Percentiles rank a stretch among this genome's conserved stretches.
phyloP scores from a whole-genome alignment of 2,113 vertebrate species.

The Melospiza georgiana region DNA sequence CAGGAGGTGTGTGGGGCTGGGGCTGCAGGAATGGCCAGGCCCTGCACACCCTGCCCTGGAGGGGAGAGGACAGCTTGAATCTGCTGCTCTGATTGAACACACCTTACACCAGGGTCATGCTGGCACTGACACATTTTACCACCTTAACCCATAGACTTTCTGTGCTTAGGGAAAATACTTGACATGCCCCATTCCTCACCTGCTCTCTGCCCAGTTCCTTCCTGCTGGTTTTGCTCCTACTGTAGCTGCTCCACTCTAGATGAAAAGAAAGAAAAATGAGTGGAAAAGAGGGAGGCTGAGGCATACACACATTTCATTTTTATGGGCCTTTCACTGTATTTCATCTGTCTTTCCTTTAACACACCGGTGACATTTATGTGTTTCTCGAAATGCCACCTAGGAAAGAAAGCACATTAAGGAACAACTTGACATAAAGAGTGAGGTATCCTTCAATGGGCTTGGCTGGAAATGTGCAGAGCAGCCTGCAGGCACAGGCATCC shows the following conservation, averaged over 20 bases:
- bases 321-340: neutral
- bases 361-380: neutral
- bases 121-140: neutral
- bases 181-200: neutral
- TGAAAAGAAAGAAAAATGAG: neutral
- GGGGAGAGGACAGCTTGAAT: neutral
- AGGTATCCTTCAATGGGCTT: rapidly evolving
- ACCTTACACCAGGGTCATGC: neutral
- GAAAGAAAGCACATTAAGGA: neutral
- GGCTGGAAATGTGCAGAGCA: neutral
- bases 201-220: neutral
- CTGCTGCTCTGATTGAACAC: neutral
- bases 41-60: neutral
- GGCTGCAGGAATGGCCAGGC: neutral
- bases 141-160: neutral
- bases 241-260: neutral
- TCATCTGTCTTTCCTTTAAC: neutral
- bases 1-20: neutral
- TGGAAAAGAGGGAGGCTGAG: neutral
- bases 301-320: neutral
- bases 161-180: neutral
- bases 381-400: neutral
- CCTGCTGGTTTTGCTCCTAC: neutral
- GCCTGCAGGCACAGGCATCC: neutral
- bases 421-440: neutral